Percentiles rank a stretch among this genome's conserved stretches.
These are phyloP conservation scores for Epinephelus moara DNA, from an alignment of 2,113 vertebrate species.

Conservation along the genomic window DNA sequence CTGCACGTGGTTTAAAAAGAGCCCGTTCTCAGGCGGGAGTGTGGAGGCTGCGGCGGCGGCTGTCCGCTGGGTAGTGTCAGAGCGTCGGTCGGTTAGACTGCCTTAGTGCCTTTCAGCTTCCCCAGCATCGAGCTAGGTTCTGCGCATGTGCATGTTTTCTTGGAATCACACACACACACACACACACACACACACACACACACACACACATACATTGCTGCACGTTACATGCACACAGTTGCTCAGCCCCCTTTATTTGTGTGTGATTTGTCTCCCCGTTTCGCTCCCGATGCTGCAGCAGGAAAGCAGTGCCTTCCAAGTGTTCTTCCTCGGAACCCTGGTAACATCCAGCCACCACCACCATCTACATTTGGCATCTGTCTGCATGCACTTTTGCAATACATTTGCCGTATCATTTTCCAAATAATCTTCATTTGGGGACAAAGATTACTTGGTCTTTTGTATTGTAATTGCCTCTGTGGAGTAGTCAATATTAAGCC, in stretches of 20 bases:
- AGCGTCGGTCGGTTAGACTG: constrained; percentile 37
- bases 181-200: constrained; percentile 22
- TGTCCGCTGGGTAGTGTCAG: constrained; percentile 37
- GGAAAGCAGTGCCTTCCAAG: not conserved
- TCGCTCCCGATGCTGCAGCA: constrained; percentile 69
- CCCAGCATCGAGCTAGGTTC: constrained; percentile 38
- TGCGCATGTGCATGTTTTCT: constrained; percentile 81
- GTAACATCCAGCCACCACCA: not conserved
- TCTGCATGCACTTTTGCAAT: not conserved
- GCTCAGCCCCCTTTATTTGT: constrained; percentile 35
- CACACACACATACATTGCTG: constrained; percentile 5
- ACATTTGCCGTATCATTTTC: no score
- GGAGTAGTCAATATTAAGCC: not conserved
- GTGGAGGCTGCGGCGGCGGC: constrained; percentile 4
- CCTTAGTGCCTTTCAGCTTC: constrained; percentile 63
- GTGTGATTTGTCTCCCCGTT: not conserved
- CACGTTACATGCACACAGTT: not conserved
- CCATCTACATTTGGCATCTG: not conserved
- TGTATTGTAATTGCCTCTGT: not conserved
- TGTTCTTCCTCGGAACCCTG: constrained; percentile 6
- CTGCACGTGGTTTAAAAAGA: constrained; percentile 21
- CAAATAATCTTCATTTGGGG: not conserved
- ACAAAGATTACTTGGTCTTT: no score
- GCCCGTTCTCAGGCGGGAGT: not conserved
- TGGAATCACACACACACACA: constrained; percentile 48